A percentile compares a stretch with the other conserved stretches of the same genome.
phyloP scores from a whole-genome alignment of 2,888 invertebrate genomes.

The Lasiommata megera region DNA sequence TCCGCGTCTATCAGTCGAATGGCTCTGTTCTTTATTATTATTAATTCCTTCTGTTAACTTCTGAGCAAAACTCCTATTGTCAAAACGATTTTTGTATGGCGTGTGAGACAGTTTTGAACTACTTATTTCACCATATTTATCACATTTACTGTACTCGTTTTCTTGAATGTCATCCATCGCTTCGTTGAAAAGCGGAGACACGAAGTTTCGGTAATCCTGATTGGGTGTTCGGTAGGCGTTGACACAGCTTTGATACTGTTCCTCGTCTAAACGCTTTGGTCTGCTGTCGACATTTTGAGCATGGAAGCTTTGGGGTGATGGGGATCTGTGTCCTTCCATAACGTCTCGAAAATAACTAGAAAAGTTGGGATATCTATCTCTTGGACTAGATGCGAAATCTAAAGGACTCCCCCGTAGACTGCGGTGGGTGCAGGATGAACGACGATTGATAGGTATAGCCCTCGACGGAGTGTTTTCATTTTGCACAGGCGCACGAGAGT shows the following conservation, averaged over 20 bases:
- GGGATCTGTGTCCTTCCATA: slow-evolving; percentile 50
- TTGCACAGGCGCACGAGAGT: slow-evolving; percentile 44
- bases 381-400: slow-evolving; percentile 67
- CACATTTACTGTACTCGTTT: slow-evolving; percentile 73
- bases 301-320: slow-evolving; percentile 42
- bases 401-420: slow-evolving; percentile 56
- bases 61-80: slow-evolving; percentile 70
- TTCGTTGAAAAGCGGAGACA: slow-evolving; percentile 68
- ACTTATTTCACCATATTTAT: slow-evolving; percentile 73
- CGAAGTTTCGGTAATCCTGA: slow-evolving; percentile 68
- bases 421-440: slow-evolving; percentile 52
- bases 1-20: slow-evolving; percentile 53
- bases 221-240: slow-evolving; percentile 57
- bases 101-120: slow-evolving; percentile 57
- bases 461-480: slow-evolving; percentile 42
- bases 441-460: slow-evolving; percentile 55
- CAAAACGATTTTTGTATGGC: slow-evolving; percentile 53
- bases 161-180: slow-evolving; percentile 77
- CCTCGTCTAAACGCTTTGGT: slow-evolving; percentile 55
- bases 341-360: slow-evolving; percentile 72
- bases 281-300: slow-evolving; percentile 51
- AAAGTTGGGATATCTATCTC: slow-evolving; percentile 68
- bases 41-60: slow-evolving; percentile 58
- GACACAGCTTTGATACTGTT: slow-evolving; percentile 52
- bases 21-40: slow-evolving; percentile 42